Conservation (phyloP, 2,797 vertebrate genomes). For the Crypturellus tataupa region DNA sequence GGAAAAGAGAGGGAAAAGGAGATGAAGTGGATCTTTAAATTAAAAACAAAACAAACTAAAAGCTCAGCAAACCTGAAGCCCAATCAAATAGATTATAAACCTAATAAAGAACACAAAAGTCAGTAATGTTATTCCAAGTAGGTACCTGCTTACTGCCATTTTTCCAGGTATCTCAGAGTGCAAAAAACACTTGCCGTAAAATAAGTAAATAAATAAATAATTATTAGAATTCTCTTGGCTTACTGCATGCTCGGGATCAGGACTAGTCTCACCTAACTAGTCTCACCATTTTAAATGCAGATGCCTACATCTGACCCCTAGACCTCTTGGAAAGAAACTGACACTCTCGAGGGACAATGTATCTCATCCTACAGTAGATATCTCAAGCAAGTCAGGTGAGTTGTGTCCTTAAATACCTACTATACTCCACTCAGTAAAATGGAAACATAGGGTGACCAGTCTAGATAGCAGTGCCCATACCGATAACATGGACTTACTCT, state of each 20-base stretch:
- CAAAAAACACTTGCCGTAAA: not conserved
- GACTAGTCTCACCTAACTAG: not conserved
- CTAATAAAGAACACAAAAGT: not conserved
- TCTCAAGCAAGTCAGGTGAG: not conserved
- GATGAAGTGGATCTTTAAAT: accelerated
- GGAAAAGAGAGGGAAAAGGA: not conserved
- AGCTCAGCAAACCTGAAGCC: not conserved
- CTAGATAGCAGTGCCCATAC: not conserved
- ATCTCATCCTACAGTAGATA: not conserved
- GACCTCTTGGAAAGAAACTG: not conserved
- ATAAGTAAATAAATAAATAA: not conserved
- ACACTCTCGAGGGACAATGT: not conserved
- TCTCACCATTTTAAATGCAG: not conserved
- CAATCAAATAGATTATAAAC: not conserved
- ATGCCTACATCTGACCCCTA: not conserved
- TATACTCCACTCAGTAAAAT: not conserved
- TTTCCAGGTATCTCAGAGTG: not conserved
- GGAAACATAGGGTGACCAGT: not conserved
- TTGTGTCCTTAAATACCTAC: not conserved
- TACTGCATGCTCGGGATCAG: accelerated
- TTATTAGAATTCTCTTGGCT: not conserved
- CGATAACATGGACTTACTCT: not conserved
- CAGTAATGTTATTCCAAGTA: not conserved
- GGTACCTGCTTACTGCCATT: not conserved
- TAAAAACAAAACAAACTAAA: not conserved